Evolutionary conservation across 2,113 vertebrate species (phyloP).

Genomic region (Piprites chloris): DNA sequence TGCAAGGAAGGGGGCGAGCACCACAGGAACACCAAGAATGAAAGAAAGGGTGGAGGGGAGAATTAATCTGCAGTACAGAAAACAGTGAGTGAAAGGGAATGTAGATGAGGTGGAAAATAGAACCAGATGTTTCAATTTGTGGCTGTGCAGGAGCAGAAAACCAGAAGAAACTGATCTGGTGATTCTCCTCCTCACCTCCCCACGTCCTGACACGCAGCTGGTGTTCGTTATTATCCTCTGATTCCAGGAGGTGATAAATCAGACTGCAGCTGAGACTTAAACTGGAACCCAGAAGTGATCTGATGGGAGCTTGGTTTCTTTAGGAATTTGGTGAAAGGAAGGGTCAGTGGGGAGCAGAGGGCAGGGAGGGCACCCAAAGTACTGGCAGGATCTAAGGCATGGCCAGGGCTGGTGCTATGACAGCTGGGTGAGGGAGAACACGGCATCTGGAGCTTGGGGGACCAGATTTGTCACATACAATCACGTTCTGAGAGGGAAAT

Average conservation of each 20-base stretch:
- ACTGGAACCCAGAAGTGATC: background rate
- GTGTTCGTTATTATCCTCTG: background rate
- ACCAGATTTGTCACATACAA: rapidly evolving
- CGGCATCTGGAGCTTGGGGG: background rate
- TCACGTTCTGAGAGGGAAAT: background rate
- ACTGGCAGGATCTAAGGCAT: rapidly evolving
- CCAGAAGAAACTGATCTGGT: background rate
- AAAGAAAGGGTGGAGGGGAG: background rate
- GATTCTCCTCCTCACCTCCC: background rate
- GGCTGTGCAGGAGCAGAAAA: slow-evolving; percentile 17
- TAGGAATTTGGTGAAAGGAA: background rate
- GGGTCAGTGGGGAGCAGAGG: background rate
- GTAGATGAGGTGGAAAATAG: slow-evolving; percentile 57
- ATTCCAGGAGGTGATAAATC: background rate
- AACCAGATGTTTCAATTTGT: slow-evolving; percentile 43
- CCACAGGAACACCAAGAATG: background rate
- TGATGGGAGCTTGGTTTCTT: background rate
- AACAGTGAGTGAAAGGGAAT: background rate
- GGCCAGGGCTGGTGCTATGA: background rate
- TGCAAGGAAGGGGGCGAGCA: background rate
- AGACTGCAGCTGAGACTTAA: background rate
- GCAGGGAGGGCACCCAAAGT: background rate
- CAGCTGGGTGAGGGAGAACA: background rate
- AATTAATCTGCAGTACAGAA: background rate
- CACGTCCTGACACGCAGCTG: background rate